Evolutionary conservation across 1,140 invertebrate species (phyloP).

Genomic region (Papilio helenus): DNA sequence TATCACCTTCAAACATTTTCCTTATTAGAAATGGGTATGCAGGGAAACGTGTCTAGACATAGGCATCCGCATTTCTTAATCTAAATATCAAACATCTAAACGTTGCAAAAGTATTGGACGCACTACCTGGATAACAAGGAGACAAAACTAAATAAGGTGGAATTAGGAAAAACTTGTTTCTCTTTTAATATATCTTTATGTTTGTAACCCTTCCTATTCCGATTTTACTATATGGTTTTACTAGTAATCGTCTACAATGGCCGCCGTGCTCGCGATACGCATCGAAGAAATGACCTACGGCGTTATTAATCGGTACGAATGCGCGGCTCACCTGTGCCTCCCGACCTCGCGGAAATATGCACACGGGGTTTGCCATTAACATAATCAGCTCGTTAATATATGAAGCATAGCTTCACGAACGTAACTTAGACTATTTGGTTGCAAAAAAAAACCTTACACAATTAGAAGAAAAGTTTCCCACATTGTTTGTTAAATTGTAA

Average conservation of each 20-base stretch:
- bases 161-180: not conserved
- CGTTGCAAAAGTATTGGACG: not conserved
- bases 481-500: no score
- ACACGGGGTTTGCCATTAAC: conserved; percentile 13
- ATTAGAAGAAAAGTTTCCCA: no score
- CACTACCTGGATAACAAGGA: not conserved
- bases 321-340: conserved; percentile 30
- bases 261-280: conserved; percentile 30
- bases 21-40: no score
- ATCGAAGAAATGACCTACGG: conserved; percentile 39
- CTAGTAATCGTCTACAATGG: conserved; percentile 11
- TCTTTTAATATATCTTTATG: no score
- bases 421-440: conserved; percentile 18
- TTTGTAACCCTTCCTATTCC: no score
- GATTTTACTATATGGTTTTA: not conserved
- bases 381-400: conserved; percentile 39
- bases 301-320: conserved; percentile 36
- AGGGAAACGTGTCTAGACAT: no score
- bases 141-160: not conserved
- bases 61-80: no score
- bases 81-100: no score
- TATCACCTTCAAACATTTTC: no score
- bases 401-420: not conserved
- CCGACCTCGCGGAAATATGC: conserved; percentile 26
- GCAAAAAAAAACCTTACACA: not conserved